These are phyloP conservation scores for Parasteatoda tepidariorum DNA, from an alignment of 1,140 invertebrate genomes.

Conservation along the genomic window DNA sequence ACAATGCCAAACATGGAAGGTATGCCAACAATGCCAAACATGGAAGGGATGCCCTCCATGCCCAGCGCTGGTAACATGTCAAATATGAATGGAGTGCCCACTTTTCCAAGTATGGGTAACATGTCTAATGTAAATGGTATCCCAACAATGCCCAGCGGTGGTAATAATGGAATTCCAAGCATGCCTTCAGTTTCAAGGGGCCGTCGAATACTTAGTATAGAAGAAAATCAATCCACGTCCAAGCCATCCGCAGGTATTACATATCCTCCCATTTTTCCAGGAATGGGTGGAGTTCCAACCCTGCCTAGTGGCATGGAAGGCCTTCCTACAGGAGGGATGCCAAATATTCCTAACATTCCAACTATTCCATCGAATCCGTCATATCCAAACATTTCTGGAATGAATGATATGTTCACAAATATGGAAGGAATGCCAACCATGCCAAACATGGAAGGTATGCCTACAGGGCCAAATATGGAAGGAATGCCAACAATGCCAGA, in stretches of 20 bases:
- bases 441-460: not conserved
- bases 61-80: not conserved
- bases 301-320: not conserved
- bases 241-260: not conserved
- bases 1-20: not conserved
- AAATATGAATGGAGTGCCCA: not conserved
- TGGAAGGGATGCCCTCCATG: not conserved
- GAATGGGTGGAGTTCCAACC: not conserved
- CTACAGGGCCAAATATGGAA: not conserved
- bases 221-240: not conserved
- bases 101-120: not conserved
- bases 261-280: not conserved
- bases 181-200: not conserved
- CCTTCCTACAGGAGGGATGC: not conserved
- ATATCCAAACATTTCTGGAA: not conserved
- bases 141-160: not conserved
- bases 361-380: not conserved
- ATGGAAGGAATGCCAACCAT: not conserved
- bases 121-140: not conserved
- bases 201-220: not conserved
- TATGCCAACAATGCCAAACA: not conserved
- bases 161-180: not conserved
- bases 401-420: not conserved
- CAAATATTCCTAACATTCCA: not conserved
- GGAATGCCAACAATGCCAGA: not conserved